phyloP scores from a whole-genome alignment of 2,888 invertebrate species.

The Torymus texanus region DNA sequence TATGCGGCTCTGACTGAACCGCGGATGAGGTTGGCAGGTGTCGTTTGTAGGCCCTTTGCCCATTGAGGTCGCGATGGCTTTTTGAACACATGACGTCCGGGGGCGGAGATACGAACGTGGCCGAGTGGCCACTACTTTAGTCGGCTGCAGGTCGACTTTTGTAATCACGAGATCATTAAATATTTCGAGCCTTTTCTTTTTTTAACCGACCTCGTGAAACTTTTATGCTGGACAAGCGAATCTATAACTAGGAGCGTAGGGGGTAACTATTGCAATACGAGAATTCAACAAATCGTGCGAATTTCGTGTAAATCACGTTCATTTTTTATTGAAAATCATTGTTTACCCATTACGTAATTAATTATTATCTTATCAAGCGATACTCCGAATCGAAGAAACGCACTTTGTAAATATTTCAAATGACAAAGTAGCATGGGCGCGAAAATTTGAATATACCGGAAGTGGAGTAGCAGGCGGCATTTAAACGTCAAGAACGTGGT shows the following conservation, averaged over 20 bases:
- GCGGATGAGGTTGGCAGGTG: no score
- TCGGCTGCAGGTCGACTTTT: neutral
- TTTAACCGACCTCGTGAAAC: no score
- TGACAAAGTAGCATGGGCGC: neutral
- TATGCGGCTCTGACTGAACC: neutral
- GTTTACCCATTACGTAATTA: no score
- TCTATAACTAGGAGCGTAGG: no score
- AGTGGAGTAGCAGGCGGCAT: slow-evolving; percentile 54
- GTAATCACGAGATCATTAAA: no score
- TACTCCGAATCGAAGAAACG: no score
- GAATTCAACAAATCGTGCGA: no score
- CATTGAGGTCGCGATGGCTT: slow-evolving; percentile 32
- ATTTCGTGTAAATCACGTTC: neutral
- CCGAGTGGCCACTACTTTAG: slow-evolving; percentile 15
- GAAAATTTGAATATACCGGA: slow-evolving; percentile 58
- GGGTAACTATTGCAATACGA: no score
- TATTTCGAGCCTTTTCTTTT: no score
- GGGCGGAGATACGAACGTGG: slow-evolving; percentile 43
- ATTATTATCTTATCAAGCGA: neutral
- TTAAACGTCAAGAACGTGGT: slow-evolving; percentile 60
- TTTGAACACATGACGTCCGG: slow-evolving; percentile 56
- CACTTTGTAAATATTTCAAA: no score
- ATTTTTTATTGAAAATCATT: neutral
- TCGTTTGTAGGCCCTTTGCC: neutral
- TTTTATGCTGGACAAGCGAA: no score